phyloP scores from a whole-genome alignment of 2,797 vertebrate species.

The Morelia viridis region DNA sequence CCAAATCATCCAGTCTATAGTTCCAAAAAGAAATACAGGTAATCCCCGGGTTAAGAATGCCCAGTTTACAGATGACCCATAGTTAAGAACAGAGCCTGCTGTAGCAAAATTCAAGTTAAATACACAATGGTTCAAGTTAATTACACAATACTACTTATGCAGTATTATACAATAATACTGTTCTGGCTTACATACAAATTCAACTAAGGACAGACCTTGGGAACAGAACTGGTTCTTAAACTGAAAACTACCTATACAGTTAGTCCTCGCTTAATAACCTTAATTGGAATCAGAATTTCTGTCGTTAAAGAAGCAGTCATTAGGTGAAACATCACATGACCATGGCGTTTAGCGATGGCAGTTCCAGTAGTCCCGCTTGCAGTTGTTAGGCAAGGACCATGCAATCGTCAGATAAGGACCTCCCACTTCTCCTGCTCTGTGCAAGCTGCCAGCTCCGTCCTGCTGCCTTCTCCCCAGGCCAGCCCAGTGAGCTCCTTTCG shows the following conservation, averaged over 20 bases:
- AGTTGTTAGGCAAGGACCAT: not conserved
- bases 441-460: not conserved
- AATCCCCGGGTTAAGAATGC: too few relatives aligned
- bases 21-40: not conserved
- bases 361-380: not conserved
- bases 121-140: too few relatives aligned
- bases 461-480: not conserved
- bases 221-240: too few relatives aligned
- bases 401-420: not conserved
- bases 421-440: not conserved
- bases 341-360: not conserved
- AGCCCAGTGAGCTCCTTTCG: not conserved
- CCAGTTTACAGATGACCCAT: too few relatives aligned
- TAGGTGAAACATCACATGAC: not conserved
- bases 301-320: not conserved
- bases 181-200: too few relatives aligned
- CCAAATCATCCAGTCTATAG: not conserved
- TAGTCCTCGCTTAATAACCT: not conserved
- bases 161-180: too few relatives aligned
- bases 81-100: too few relatives aligned
- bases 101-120: too few relatives aligned
- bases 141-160: too few relatives aligned
- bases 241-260: too few relatives aligned
- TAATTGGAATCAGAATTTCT: not conserved
- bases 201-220: too few relatives aligned